Evolutionary conservation across 2,113 vertebrate genomes (phyloP).

Genomic region (Rhabdornis inornatus): DNA sequence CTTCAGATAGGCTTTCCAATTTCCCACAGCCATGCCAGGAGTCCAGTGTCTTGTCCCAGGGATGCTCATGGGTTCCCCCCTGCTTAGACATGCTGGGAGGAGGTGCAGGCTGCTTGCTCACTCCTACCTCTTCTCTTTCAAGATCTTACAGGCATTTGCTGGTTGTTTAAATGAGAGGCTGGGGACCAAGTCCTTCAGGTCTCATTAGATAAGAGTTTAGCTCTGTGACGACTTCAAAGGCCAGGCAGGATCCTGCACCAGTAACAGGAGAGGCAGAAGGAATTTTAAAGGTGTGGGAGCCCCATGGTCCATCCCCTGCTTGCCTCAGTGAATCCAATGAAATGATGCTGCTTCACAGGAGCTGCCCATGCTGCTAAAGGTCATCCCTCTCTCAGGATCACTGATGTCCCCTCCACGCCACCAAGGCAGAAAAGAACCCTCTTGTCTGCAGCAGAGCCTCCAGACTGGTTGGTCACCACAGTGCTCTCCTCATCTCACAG

Average conservation of each 20-base stretch:
- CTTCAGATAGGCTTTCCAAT: slow-evolving; percentile 53
- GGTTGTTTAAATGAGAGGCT: background rate
- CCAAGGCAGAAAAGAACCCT: background rate
- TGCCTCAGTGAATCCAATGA: accelerated
- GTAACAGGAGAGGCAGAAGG: background rate
- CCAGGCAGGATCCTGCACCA: background rate
- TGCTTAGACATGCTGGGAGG: background rate
- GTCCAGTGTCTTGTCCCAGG: background rate
- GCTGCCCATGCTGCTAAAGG: background rate
- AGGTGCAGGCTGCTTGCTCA: background rate
- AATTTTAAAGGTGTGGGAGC: accelerated
- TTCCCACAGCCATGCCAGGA: slow-evolving; percentile 33
- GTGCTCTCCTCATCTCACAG: accelerated
- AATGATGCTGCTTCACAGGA: background rate
- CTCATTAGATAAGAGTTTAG: background rate
- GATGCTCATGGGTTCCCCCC: accelerated
- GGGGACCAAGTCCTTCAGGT: background rate
- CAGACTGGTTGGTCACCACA: accelerated
- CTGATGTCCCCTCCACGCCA: background rate
- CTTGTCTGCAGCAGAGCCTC: background rate
- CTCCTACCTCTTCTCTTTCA: background rate
- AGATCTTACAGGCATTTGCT: background rate
- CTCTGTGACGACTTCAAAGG: background rate
- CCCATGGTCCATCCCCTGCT: background rate
- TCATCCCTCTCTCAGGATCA: accelerated